Evolutionary conservation across 2,888 invertebrate genomes (phyloP), one percentile per base, ranked within the genome.

Genomic region (Autographa gamma): DNA sequence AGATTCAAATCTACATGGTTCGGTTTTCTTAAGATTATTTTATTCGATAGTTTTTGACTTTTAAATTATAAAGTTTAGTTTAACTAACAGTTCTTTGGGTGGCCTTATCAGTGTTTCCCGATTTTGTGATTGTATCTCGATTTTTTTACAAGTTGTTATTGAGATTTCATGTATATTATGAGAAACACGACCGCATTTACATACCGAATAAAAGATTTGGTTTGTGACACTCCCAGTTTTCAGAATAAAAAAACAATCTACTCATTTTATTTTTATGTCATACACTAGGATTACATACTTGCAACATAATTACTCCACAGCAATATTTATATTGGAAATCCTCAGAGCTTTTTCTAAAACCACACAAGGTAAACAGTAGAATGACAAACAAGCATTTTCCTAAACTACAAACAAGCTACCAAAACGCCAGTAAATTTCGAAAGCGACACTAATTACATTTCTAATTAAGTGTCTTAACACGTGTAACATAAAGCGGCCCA

Each of bases 401-500:
- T 25, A 0, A 3, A 25, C 25, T 56, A 56, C 13, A 19, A 56
- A 56, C 25, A 25, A 25, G 54, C 54, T 25, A 56, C 54, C 25
- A 56, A 56, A 54, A 56, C 54, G 54, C 13, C 54, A 19, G 11
- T 56, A 25, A 19, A 56, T 56, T 56, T 56, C 48, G 25, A 56
- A 56, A 13, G 54, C 9, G 54, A 25, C 54, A 56, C 54, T 56
- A 56, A 56, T 56, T 56, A 61, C n/a, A 14, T 41, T 61, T 61
- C 60, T 61, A 61, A 61, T 72, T 69, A 71, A 64, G 62, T 68
- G 66, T 60, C 62, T 70, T 71, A 70, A 70, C 76, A 73, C 74
- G 13, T 77, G 60, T 80, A 63, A 84, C 82, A 86, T 86, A 79
- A 81, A 67, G 48, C 83, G 63, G 70, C 86, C 83, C 86, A 61